phyloP scores from a whole-genome alignment of 2,113 vertebrate genomes.

The Aplodontia rufa region DNA sequence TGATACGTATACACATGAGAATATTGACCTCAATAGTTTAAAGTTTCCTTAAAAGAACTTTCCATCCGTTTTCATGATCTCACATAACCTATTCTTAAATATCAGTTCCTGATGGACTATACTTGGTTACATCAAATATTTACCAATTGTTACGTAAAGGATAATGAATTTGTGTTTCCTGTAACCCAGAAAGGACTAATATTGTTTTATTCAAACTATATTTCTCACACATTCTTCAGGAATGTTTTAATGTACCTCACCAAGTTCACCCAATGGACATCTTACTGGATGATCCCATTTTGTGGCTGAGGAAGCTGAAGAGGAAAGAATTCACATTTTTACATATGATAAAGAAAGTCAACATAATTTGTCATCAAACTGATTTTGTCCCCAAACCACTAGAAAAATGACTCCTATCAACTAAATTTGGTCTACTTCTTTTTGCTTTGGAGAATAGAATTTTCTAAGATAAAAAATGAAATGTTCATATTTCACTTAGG shows the following conservation, averaged over 20 bases:
- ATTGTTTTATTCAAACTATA: constrained; percentile 2
- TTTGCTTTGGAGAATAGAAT: constrained; percentile 20
- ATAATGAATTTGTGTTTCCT: constrained; percentile 65
- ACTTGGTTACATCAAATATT: constrained; percentile 54
- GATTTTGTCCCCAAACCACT: neutral
- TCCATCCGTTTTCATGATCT: neutral
- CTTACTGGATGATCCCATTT: neutral
- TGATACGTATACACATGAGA: neutral
- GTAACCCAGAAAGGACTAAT: constrained; percentile 34
- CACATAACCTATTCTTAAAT: neutral
- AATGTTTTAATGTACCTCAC: neutral
- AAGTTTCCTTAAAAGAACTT: constrained; percentile 15
- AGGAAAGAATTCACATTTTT: neutral
- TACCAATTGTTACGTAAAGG: constrained; percentile 62
- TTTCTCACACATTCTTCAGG: neutral
- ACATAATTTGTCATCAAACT: constrained; percentile 1
- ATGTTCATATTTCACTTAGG: constrained; percentile 12
- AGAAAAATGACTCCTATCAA: neutral
- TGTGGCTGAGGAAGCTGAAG: neutral
- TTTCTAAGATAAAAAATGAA: constrained; percentile 40
- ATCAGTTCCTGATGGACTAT: neutral
- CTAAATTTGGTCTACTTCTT: neutral
- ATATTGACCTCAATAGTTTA: neutral
- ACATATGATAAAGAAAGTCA: neutral
- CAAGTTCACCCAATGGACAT: neutral